Conservation (phyloP, 2,888 invertebrate genomes). For the Willowsia nigromaculata region DNA sequence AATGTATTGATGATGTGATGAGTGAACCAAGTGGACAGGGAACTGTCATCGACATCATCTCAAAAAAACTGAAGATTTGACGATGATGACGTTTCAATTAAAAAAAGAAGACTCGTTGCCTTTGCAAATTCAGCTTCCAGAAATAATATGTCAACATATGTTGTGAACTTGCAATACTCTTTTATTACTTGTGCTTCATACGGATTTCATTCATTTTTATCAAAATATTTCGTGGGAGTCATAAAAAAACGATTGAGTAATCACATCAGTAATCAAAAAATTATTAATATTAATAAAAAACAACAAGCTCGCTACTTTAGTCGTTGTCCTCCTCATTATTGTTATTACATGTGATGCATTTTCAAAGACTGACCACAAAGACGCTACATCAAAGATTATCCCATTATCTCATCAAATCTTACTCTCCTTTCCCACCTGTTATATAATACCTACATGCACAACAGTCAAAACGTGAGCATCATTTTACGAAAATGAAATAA, state of each 20-base stretch:
- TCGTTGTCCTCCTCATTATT: neutral
- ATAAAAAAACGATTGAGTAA: neutral
- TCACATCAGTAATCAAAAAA: neutral
- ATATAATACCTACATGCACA: neutral
- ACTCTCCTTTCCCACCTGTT: constrained; percentile 19
- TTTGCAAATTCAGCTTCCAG: neutral
- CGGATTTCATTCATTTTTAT: neutral
- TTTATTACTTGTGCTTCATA: neutral
- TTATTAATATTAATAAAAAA: neutral
- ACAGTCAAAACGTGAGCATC: neutral
- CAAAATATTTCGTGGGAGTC: neutral
- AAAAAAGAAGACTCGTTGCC: neutral
- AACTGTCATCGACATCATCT: constrained; percentile 21
- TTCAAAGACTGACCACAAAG: constrained; percentile 19
- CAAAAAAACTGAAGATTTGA: neutral
- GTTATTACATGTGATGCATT: no score
- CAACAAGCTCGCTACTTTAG: neutral
- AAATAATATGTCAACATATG: neutral
- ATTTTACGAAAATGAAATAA: constrained; percentile 22
- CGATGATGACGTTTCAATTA: neutral
- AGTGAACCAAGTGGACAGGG: constrained; percentile 34
- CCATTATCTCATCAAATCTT: neutral
- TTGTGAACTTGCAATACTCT: neutral
- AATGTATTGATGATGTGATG: neutral
- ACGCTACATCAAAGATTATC: neutral